phyloP scores from a whole-genome alignment of 2,888 invertebrate species.

The Hoplodrina ambigua region DNA sequence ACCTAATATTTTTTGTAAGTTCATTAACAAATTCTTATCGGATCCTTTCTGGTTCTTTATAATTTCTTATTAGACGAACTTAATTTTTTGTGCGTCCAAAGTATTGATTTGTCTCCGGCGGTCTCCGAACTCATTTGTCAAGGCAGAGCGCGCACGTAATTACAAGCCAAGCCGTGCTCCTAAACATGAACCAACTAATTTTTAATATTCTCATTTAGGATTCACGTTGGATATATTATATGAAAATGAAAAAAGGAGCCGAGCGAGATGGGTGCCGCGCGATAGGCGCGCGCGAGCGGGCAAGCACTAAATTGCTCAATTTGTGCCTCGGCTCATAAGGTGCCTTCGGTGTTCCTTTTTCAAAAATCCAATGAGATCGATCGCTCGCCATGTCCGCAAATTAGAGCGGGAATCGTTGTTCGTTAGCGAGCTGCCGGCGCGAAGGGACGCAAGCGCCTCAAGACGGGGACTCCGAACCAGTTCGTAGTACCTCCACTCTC shows the following conservation, averaged over 20 bases:
- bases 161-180: constrained; percentile 62
- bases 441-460: constrained; percentile 70
- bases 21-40: constrained; percentile 56
- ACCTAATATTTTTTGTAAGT: constrained; percentile 31
- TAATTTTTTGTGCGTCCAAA: constrained; percentile 53
- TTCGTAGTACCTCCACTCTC: constrained; percentile 55
- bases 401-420: constrained; percentile 89
- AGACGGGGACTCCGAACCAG: constrained; percentile 51
- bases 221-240: constrained; percentile 72
- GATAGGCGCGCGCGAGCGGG: constrained; percentile 75
- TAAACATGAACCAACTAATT: constrained; percentile 76
- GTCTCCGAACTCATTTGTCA: constrained; percentile 70
- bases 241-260: constrained; percentile 64
- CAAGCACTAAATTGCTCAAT: constrained; percentile 88
- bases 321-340: constrained; percentile 85
- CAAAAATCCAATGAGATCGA: constrained; percentile 90
- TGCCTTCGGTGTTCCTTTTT: constrained; percentile 84
- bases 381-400: constrained; percentile 89
- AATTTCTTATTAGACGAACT: constrained; percentile 54
- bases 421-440: constrained; percentile 76
- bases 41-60: constrained; percentile 46
- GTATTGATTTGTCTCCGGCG: constrained; percentile 69
- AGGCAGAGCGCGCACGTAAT: constrained; percentile 64
- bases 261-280: constrained; percentile 71
- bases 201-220: constrained; percentile 79